Percentiles rank a stretch among this genome's conserved stretches.
Evolutionary conservation across 2,113 vertebrate species (phyloP).

Genomic region (Pogona vitticeps): DNA sequence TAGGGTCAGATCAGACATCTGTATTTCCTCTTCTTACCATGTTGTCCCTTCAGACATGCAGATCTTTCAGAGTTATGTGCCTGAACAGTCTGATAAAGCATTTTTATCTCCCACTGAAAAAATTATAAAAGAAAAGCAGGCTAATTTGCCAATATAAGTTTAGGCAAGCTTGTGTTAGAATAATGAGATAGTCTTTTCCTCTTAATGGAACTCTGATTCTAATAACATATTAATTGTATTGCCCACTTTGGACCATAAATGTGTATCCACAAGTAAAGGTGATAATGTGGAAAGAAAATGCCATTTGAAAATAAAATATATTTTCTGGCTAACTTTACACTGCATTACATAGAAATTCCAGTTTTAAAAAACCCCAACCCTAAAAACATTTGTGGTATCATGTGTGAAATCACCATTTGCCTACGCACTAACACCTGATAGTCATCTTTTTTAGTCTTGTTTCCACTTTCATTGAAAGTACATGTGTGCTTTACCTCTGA

Average conservation of each 20-base stretch:
- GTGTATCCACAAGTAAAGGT: not conserved
- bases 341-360: not conserved
- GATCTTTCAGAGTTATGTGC: no score
- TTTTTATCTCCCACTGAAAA: no score
- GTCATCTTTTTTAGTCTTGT: constrained; percentile 13
- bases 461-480: not conserved
- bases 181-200: no score
- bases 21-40: no score
- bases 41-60: no score
- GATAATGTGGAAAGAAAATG: not conserved
- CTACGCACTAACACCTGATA: not conserved
- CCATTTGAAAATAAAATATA: not conserved
- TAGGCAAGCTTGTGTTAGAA: no score
- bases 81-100: no score
- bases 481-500: constrained; percentile 79
- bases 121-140: no score
- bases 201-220: no score
- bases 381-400: not conserved
- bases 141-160: no score
- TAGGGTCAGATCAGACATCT: no score
- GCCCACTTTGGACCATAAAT: not conserved
- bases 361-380: not conserved
- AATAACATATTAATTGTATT: not conserved
- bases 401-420: not conserved
- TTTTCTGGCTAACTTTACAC: not conserved